Base-by-base conservation (phyloP, 2,113 vertebrate genomes). In the Platichthys flesus region DNA sequence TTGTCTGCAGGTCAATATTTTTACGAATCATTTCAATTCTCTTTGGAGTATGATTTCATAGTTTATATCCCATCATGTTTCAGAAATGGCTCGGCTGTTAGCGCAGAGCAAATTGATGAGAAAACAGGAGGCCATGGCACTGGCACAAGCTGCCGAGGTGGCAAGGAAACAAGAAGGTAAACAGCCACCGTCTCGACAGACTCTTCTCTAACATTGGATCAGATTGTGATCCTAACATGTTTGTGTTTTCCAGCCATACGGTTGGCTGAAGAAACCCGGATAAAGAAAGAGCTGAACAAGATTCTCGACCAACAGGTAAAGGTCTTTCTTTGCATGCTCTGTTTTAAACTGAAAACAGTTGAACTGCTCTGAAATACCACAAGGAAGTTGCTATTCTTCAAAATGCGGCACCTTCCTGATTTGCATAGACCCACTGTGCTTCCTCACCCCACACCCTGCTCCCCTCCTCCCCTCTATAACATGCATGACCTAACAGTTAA, bases 221-320 rank as follows among this genome's bases (percentile, higher is more conserved):
- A 47, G 26, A 9, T 45, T 35, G 23, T 58, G 58, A 24, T 56
- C 2, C 45, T 64, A n/a, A 75, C 80, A 66, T 82, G 2, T n/a
- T 59, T 55, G 52, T 90, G 51, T 65, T 82, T 81, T 88, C 79
- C 86, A 99, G 97, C 98, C 84, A 96, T 97, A 91, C 95, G 97
- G 94, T 97, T 95, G 82, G 98, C 97, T 59, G 97, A 98, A 87
- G 97, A 97, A 84, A 97, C 96, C 52, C 90, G 96, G 79, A 97
- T 97, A 70, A 97, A 97, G 89, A 98, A 97, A 87, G 98, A 99
- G 66, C 97, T 99, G 86, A 94, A 98, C 78, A 99, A 98, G 93
- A 95, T 99, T 90, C 91, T 97, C 86, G 99, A 98, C 83, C 98
- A 99, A 79, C 97, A 99, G 96, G 97, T 98, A 96, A 68, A 74